Base-by-base conservation (phyloP, 1,140 invertebrate genomes). In the Microplitis mediator region DNA sequence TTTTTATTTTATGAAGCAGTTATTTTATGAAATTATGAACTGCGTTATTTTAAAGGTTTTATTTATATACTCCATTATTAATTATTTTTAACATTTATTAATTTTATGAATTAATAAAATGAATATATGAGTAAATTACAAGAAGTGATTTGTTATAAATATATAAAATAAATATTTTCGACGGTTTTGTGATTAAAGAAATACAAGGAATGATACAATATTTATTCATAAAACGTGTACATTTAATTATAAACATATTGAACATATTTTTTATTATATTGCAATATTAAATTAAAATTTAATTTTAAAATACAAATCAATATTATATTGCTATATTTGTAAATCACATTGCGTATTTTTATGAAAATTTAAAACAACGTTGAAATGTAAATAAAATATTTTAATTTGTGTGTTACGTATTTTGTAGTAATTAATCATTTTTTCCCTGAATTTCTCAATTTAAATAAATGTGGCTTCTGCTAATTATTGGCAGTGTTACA, bases 311-410 rank as follows among this genome's bases (percentile, higher is more conserved):
- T 6, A 16, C 3, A 23, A 16, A 6, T 56, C 8, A 56, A 8
- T 56, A 56, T 56, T 56, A 14, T 23, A 61, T 31, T 31, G 13
- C 31, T 61, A 16, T 32, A 31, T 61, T 61, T 61, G 58, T 31
- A 61, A 61, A 61, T 61, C 58, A 61, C 31, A 56, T 56, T 56
- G n/a, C 52, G n/a, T 56, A 56, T 56, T 56, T 56, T 14, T 23
- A 56, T 56, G 52, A 14, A 14, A 56, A 56, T 56, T 14, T 16
- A 23, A 56, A 23, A 56, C n/a, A 16, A 5, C n/a, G 52, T 56
- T 14, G 23, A 56, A 45, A 45, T 45, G 39, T 45, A 45, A 45
- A 45, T 45, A 45, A 45, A 45, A 56, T 23, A n/a, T 56, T 56
- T 56, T 56, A 56, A 56, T 56, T 16, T 56, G n/a, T 16, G 52